Base-by-base conservation (phyloP, 2,888 invertebrate species). In the Apamea sordens region DNA sequence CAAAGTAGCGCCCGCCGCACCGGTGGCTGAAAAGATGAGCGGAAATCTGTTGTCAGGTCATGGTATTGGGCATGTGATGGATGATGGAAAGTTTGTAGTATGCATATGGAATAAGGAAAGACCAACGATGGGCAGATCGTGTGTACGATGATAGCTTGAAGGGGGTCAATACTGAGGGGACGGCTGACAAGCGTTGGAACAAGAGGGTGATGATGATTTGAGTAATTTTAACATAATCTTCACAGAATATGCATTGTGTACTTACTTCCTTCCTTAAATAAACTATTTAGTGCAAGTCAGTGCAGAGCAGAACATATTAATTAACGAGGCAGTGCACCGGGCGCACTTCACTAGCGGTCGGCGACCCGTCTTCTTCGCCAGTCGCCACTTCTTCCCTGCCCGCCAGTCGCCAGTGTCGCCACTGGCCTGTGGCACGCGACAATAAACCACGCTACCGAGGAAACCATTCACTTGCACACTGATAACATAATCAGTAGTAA, bases 291-390 rank as follows among this genome's bases (percentile, higher is more conserved):
- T 61, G 32, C 36, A 73, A 56, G 69, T 79, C 69, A 81, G 68
- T 80, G 76, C 75, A 77, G 65, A 72, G 76, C n/a, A 67, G 79
- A 73, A 77, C 69, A 70, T 74, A 79, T 69, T 82, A 77, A 81
- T 85, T 73, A 83, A 59, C 73, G 74, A 68, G 65, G 73, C 24
- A 65, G 67, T 80, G 69, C 64, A 64, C 15, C n/a, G 36, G 44
- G 64, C 64, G 74, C 18, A 47, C 56, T 47, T 36, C 59, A n/a
- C 15, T 36, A n/a, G 83, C 76, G 79, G 83, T 80, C 80, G 47
- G 63, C 56, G 80, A 80, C 80, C 77, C 32, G 76, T 24, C 53
- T 36, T 47, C 32, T 76, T 65, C 47, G 64, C 75, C 64, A 32
- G 65, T 65, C 47, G 64, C 75, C 64, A 32, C 24, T 24, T n/a